phyloP scores from a whole-genome alignment of 2,797 vertebrate genomes.

The Peromyscus aztecus region DNA sequence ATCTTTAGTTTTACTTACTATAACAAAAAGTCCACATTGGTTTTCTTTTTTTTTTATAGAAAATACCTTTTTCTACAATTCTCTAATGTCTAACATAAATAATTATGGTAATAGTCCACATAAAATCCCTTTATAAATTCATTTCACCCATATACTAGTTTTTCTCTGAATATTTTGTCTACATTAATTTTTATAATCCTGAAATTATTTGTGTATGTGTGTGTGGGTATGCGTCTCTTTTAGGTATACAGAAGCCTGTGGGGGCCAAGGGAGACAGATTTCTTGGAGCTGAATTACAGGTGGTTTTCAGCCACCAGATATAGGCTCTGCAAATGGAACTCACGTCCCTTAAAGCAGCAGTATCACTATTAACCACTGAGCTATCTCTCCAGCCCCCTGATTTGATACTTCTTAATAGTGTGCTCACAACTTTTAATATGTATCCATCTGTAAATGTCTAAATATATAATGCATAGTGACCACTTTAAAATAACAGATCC shows the following conservation, averaged over 20 bases:
- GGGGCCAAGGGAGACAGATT: not conserved
- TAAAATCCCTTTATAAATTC: not conserved
- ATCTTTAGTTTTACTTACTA: slow-evolving; percentile 22
- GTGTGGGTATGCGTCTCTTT: not conserved
- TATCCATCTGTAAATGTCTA: not conserved
- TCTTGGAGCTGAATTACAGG: not conserved
- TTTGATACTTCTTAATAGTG: not conserved
- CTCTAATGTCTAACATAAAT: not conserved
- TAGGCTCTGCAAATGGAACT: not conserved
- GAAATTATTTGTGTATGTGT: not conserved
- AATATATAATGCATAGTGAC: not conserved
- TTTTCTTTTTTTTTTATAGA: not conserved
- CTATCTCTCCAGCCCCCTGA: not conserved
- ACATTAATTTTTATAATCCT: not conserved
- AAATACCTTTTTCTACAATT: not conserved
- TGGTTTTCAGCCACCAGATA: not conserved
- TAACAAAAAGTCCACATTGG: not conserved
- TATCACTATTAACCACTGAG: not conserved
- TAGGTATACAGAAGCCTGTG: not conserved
- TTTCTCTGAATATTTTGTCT: not conserved
- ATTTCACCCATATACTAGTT: not conserved
- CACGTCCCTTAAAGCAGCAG: not conserved
- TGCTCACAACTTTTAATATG: not conserved
- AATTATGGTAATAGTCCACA: not conserved
- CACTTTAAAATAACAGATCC: not conserved